These are phyloP conservation scores for Oxyruncus cristatus DNA, from an alignment of 2,113 vertebrate species.

Conservation along the genomic window DNA sequence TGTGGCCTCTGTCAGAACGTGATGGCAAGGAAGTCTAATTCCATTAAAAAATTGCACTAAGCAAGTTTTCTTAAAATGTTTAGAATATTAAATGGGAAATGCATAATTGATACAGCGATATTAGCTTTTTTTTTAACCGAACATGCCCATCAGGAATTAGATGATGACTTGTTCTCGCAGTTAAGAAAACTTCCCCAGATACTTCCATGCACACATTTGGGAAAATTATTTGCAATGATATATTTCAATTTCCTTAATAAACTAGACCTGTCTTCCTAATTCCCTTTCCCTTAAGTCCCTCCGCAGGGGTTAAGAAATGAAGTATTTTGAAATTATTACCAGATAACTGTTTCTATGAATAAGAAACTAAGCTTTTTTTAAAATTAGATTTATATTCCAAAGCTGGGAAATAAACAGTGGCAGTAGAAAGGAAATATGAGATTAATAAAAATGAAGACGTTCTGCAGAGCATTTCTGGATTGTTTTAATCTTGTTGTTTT, in stretches of 20 bases:
- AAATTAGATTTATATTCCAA: background rate
- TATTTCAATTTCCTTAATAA: constrained; percentile 67
- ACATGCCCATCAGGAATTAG: constrained; percentile 61
- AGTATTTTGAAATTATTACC: constrained; percentile 22
- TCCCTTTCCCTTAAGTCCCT: constrained; percentile 29
- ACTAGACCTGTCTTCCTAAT: constrained; percentile 33
- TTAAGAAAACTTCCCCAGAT: constrained; percentile 48
- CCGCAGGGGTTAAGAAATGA: constrained; percentile 22
- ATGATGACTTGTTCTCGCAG: constrained; percentile 52
- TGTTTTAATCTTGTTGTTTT: background rate
- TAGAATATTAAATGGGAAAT: constrained; percentile 66
- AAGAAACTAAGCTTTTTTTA: background rate
- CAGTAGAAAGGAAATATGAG: constrained; percentile 1
- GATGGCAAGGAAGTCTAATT: constrained; percentile 38
- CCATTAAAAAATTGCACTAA: constrained; percentile 47
- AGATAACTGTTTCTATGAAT: constrained; percentile 28
- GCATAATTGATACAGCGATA: constrained; percentile 49
- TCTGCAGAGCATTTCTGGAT: constrained; percentile 35
- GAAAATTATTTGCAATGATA: constrained; percentile 51
- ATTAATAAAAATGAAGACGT: constrained; percentile 32
- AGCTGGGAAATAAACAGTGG: constrained; percentile 32
- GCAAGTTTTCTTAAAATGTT: constrained; percentile 65
- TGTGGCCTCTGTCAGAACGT: constrained; percentile 41
- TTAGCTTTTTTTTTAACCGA: constrained; percentile 3
- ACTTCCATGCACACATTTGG: constrained; percentile 18